phyloP scores from a whole-genome alignment of 2,113 vertebrate species.

The Syngnathus typhle region DNA sequence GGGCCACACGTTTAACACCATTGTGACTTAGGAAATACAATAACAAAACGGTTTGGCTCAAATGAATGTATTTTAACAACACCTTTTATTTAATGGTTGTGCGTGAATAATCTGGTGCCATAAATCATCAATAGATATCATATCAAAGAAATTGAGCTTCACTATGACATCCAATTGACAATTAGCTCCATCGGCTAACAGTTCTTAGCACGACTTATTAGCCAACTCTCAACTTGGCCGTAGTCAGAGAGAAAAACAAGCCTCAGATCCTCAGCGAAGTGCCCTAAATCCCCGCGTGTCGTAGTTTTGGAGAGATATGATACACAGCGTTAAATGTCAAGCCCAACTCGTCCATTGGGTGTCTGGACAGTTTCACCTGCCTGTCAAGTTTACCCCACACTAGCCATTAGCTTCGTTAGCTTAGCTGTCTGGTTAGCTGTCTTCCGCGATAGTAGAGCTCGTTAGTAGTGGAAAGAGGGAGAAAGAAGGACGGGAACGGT shows the following conservation, averaged over 20 bases:
- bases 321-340: neutral
- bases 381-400: slow-evolving; percentile 39
- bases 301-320: neutral
- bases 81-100: neutral
- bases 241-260: neutral
- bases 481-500: accelerated
- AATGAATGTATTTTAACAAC: neutral
- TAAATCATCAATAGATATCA: neutral
- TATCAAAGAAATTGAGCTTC: neutral
- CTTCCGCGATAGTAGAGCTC: neutral
- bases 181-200: neutral
- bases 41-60: neutral
- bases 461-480: neutral
- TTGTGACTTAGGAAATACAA: neutral
- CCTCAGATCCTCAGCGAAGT: neutral
- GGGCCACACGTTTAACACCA: neutral
- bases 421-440: neutral
- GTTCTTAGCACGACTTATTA: neutral
- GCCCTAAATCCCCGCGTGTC: neutral
- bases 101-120: neutral
- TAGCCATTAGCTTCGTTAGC: slow-evolving; percentile 50
- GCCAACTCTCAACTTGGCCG: neutral
- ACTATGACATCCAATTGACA: neutral
- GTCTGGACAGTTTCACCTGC: slow-evolving; percentile 46
- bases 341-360: neutral